Base-by-base conservation (phyloP, 1,140 invertebrate genomes). In the Danaus melanippus region DNA sequence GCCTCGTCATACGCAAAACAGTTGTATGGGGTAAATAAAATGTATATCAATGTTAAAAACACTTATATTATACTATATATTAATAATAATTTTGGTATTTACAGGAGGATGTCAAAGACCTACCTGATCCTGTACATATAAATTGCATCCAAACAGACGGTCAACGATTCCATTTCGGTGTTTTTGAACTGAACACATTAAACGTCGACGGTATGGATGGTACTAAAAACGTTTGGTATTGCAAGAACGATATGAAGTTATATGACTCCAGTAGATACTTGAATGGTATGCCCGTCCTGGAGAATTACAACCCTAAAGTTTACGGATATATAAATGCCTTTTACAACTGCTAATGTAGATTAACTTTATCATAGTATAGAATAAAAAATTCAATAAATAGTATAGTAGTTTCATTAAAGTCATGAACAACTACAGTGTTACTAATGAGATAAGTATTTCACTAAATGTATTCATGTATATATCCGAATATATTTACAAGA, bases 151-250 rank as follows among this genome's bases (percentile, higher is more conserved):
- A 96, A 48, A 92, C 92, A 1, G 91, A 96, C 74, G 91, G 93
- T 10, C 84, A 90, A 55, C 76, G 86, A 8, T 95, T 94, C 70
- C 91, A 95, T 71, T 96, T 97, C 79, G 92, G 92, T 9, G 89
- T 95, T 42, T 91, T 94, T 60, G 95, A 97, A 83, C 84, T 97
- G n/a, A 97, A 97, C 71, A 96, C 94, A 2, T 80, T 96, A 12
- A 87, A 94, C 79, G 63, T 94, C 5, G 87, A 91, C 73, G 86
- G 88, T 3, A 73, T 52, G 21, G 82, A 89, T 39, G 90, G 90
- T n/a, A 78, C 88, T 2, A 95, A 92, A 72, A 97, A 97, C 84
- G 89, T 93, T 62, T 94, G 92, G 89, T 97, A 94, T 89, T 88
- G 90, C 55, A 89, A 90, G 46, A 89, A 90, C 12, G 85, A 88